These are phyloP conservation scores for Ctenicera cuprea DNA, from an alignment of 2,888 invertebrate genomes.

Conservation along the genomic window DNA sequence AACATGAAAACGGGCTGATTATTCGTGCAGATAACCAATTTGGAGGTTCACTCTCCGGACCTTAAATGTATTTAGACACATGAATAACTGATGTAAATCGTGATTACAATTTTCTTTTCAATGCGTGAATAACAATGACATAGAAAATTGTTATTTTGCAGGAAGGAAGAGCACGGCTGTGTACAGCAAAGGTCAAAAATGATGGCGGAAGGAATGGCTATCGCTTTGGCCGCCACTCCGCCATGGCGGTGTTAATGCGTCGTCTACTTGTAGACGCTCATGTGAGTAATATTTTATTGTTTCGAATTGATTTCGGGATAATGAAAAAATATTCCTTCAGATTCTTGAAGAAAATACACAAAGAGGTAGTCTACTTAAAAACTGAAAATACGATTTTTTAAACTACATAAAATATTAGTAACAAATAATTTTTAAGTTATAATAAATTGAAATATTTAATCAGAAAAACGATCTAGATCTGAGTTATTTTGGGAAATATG, in stretches of 20 bases:
- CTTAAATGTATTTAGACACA: not conserved
- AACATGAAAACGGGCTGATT: slow-evolving; percentile 28
- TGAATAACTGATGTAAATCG: not conserved
- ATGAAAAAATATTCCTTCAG: too few species aligned
- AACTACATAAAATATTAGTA: too few species aligned
- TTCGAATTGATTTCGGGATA: too few species aligned
- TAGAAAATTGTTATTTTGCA: slow-evolving; percentile 3
- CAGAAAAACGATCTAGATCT: too few species aligned
- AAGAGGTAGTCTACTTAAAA: too few species aligned
- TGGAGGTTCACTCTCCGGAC: not conserved
- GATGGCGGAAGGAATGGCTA: slow-evolving; percentile 50
- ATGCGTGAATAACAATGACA: not conserved
- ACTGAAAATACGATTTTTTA: too few species aligned
- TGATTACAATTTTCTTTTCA: not conserved
- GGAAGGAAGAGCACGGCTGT: slow-evolving; percentile 26
- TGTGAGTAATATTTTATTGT: slow-evolving; percentile 72
- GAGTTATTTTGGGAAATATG: too few species aligned
- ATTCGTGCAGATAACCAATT: slow-evolving; percentile 27
- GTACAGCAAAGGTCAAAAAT: slow-evolving; percentile 18
- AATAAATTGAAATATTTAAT: too few species aligned
- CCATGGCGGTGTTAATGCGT: slow-evolving; percentile 91
- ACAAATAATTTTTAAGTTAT: too few species aligned
- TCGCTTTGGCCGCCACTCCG: slow-evolving; percentile 78
- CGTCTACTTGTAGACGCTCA: slow-evolving; percentile 91
- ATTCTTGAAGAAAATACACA: too few species aligned